These are phyloP conservation scores for Luffia ferchaultella DNA, from an alignment of 2,888 invertebrate genomes.

Conservation along the genomic window DNA sequence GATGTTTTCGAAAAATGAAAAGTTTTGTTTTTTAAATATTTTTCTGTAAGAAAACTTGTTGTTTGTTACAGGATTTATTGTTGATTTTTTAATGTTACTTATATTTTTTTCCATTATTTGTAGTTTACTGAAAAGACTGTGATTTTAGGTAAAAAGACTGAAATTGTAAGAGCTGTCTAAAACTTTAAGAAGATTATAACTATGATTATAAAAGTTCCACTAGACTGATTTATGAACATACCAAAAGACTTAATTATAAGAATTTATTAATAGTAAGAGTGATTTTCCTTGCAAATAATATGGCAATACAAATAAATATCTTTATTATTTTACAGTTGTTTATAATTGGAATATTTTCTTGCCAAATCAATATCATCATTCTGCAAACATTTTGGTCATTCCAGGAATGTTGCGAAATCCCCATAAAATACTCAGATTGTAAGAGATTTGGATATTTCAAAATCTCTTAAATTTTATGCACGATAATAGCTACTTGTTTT, in stretches of 20 bases:
- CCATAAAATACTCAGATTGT: neutral
- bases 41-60: neutral
- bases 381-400: neutral
- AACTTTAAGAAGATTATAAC: neutral
- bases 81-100: neutral
- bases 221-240: neutral
- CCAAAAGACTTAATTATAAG: neutral
- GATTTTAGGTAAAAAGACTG: neutral
- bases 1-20: neutral
- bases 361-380: neutral
- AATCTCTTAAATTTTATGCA: neutral
- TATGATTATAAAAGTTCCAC: neutral
- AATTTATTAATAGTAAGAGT: neutral
- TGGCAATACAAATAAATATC: neutral
- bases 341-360: neutral
- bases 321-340: neutral
- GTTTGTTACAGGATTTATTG: neutral
- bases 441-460: neutral
- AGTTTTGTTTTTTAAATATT: neutral
- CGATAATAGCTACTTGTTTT: neutral
- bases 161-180: neutral
- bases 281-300: neutral
- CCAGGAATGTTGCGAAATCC: neutral
- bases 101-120: neutral
- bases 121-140: neutral